A percentile compares a stretch with the other conserved stretches of the same genome.
Conservation (phyloP, 2,888 invertebrate species). For the Agrilus biguttatus region DNA sequence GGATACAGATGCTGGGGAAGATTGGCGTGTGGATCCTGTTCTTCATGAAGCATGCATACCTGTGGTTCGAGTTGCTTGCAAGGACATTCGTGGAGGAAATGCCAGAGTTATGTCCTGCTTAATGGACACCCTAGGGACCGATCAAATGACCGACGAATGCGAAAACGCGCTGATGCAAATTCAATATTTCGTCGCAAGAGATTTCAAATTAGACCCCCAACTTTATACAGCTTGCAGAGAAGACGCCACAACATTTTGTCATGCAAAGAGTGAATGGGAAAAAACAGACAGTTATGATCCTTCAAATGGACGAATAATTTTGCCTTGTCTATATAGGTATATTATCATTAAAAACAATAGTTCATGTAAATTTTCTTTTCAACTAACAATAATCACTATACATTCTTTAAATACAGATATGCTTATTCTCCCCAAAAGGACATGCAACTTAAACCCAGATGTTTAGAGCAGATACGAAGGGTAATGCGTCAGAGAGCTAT, state of each 20-base stretch:
- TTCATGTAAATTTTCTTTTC: not conserved
- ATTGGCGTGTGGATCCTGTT: constrained; percentile 90
- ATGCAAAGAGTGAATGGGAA: constrained; percentile 66
- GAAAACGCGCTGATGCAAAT: constrained; percentile 86
- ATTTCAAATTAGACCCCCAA: constrained; percentile 84
- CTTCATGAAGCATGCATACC: constrained; percentile 73
- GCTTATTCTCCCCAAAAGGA: constrained; percentile 35
- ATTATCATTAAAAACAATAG: not conserved
- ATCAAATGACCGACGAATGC: constrained; percentile 76
- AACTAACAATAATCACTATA: constrained; percentile 34
- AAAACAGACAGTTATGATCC: constrained; percentile 50
- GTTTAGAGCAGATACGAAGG: constrained; percentile 68
- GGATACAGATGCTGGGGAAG: constrained; percentile 84
- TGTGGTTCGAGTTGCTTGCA: constrained; percentile 67
- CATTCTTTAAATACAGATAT: constrained; percentile 57
- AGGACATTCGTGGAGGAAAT: constrained; percentile 57
- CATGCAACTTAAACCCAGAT: constrained; percentile 41
- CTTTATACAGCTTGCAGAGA: constrained; percentile 77
- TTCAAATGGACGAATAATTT: constrained; percentile 66
- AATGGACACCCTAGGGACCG: constrained; percentile 79
- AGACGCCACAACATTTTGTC: constrained; percentile 73
- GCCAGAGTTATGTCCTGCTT: constrained; percentile 83
- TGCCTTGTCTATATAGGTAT: constrained; percentile 78
- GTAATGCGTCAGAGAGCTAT: constrained; percentile 88
- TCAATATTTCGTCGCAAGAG: constrained; percentile 91